phyloP scores from a whole-genome alignment of 2,797 vertebrate genomes.

The Sebastes vulpes region DNA sequence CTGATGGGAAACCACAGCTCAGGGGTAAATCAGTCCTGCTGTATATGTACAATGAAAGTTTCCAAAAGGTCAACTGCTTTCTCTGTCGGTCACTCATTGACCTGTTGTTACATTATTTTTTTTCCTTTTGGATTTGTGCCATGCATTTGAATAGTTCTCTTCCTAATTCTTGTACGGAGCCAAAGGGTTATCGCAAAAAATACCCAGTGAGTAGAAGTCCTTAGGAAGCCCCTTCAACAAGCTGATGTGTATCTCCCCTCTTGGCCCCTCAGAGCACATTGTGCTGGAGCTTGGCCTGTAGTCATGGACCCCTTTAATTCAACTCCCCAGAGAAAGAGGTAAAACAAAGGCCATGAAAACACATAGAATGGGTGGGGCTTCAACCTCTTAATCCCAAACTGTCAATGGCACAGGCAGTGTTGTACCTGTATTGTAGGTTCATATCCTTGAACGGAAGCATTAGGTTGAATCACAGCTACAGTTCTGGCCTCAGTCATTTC shows the following conservation, averaged over 20 bases:
- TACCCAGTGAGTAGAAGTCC: slow-evolving; percentile 53
- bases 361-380: slow-evolving; percentile 55
- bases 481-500: slow-evolving; percentile 36
- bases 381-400: slow-evolving; percentile 25
- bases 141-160: slow-evolving; percentile 37
- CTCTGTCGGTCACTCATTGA: slow-evolving; percentile 5
- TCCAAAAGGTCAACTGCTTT: slow-evolving; percentile 63
- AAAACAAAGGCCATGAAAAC: slow-evolving; percentile 70
- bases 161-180: slow-evolving; percentile 22
- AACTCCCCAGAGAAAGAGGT: slow-evolving; percentile 57
- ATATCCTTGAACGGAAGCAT: slow-evolving; percentile 15
- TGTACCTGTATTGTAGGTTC: background rate
- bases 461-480: background rate
- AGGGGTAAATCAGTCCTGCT: slow-evolving; percentile 23
- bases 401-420: background rate
- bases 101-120: background rate
- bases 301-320: slow-evolving; percentile 68
- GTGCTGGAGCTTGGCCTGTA: slow-evolving; percentile 56
- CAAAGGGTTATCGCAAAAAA: slow-evolving; percentile 54
- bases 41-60: slow-evolving; percentile 64
- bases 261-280: slow-evolving; percentile 71
- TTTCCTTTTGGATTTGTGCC: slow-evolving; percentile 21
- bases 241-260: slow-evolving; percentile 66
- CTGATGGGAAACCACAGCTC: slow-evolving; percentile 65
- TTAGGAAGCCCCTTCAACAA: slow-evolving; percentile 67